phyloP scores from a whole-genome alignment of 2,888 invertebrate species.

The Netelia melanura region DNA sequence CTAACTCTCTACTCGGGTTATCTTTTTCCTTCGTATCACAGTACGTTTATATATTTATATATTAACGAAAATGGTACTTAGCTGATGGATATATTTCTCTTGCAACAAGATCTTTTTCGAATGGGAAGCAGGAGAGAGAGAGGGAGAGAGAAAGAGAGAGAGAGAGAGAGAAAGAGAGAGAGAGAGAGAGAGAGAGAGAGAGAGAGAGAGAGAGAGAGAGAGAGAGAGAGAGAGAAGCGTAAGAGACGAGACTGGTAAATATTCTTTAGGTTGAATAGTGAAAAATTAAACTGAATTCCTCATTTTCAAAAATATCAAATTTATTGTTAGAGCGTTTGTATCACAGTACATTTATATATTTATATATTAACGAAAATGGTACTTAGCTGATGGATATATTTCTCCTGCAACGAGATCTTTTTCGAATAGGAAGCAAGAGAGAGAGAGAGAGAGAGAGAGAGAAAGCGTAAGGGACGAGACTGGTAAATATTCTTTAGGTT shows the following conservation, averaged over 20 bases:
- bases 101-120: not conserved
- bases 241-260: slow-evolving; percentile 33
- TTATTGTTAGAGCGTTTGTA: too few species aligned
- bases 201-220: slow-evolving; percentile 4
- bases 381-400: slow-evolving; percentile 65
- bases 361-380: slow-evolving; percentile 39
- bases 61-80: slow-evolving; percentile 58
- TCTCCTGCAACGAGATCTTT: not conserved
- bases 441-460: not conserved
- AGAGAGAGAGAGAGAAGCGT: too few species aligned
- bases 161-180: not conserved
- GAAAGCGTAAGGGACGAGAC: not conserved
- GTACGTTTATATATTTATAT: not conserved
- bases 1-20: slow-evolving; percentile 37
- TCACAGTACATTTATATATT: not conserved
- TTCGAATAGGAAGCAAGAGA: not conserved
- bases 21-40: slow-evolving; percentile 46
- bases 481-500: slow-evolving; percentile 51
- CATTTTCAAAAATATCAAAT: too few species aligned
- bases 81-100: slow-evolving; percentile 57
- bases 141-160: not conserved
- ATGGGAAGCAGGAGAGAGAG: not conserved
- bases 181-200: not conserved
- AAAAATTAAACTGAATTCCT: too few species aligned
- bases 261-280: slow-evolving; percentile 40